Conservation (phyloP, 1,140 invertebrate genomes). For the Anadara kagoshimensis region DNA sequence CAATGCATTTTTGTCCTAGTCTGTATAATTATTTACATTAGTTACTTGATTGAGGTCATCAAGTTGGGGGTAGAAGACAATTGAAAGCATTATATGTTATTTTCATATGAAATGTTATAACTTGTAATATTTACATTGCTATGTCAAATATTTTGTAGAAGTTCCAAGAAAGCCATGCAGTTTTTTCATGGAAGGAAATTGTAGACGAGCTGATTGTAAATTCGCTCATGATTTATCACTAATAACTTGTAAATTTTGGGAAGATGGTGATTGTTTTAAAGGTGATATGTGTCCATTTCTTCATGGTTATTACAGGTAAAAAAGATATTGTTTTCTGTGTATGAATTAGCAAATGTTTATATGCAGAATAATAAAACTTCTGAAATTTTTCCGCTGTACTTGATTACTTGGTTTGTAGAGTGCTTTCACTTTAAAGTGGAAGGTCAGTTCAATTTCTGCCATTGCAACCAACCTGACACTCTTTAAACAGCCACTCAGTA, state of each 20-base stretch:
- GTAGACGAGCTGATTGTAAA: constrained; percentile 75
- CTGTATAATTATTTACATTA: too few relatives aligned
- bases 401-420: too few relatives aligned
- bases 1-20: too few relatives aligned
- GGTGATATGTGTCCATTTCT: constrained; percentile 76
- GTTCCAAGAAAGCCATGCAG: constrained; percentile 71
- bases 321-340: too few relatives aligned
- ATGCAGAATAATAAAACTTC: too few relatives aligned
- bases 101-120: not conserved
- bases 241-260: constrained; percentile 77
- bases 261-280: constrained; percentile 73
- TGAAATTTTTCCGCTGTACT: too few relatives aligned
- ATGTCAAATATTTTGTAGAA: not conserved
- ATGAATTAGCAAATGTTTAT: too few relatives aligned
- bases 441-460: too few relatives aligned
- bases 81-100: not conserved
- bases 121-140: not conserved
- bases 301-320: constrained; percentile 72
- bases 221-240: constrained; percentile 76
- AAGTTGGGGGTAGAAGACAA: not conserved
- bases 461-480: too few relatives aligned
- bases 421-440: too few relatives aligned
- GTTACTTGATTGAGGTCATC: too few relatives aligned
- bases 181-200: constrained; percentile 77
- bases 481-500: too few relatives aligned